These are phyloP conservation scores for Neotoma lepida DNA, from an alignment of 2,113 vertebrate species.

Conservation along the genomic window DNA sequence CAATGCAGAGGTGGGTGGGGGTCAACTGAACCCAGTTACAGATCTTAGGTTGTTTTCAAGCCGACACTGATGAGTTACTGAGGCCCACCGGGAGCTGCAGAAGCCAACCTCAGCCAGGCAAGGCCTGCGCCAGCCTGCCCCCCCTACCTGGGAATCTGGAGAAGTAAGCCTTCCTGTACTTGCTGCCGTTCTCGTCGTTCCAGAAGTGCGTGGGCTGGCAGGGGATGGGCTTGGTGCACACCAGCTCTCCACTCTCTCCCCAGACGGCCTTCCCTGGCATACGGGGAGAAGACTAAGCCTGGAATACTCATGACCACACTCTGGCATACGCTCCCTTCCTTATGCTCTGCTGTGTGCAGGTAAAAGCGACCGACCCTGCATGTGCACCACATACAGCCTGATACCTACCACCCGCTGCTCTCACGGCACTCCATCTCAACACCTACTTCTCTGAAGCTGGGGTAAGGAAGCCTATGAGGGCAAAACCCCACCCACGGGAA, in stretches of 20 bases:
- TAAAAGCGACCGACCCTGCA: background rate
- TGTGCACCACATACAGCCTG: background rate
- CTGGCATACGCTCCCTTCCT: background rate
- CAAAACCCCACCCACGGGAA: background rate
- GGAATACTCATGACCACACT: too few relatives aligned
- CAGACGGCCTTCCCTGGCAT: conserved; percentile 91
- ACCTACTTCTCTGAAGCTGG: accelerated
- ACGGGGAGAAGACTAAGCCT: background rate
- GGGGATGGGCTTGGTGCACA: conserved; percentile 95
- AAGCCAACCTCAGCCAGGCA: background rate
- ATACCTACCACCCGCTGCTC: background rate
- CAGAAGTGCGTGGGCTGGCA: conserved; percentile 98
- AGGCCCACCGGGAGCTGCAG: background rate
- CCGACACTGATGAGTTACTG: background rate
- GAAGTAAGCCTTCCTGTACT: conserved; percentile 97
- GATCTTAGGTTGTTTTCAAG: background rate
- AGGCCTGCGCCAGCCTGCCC: background rate
- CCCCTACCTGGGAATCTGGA: conserved; percentile 92
- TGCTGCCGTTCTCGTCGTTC: conserved; percentile 95
- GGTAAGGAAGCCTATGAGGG: background rate
- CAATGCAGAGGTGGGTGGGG: background rate
- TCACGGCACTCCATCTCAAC: accelerated
- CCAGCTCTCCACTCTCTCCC: conserved; percentile 97
- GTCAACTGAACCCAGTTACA: background rate
- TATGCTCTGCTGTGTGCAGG: background rate